These are phyloP conservation scores for Scrobipalpa costella DNA, from an alignment of 2,888 invertebrate genomes.

Conservation along the genomic window DNA sequence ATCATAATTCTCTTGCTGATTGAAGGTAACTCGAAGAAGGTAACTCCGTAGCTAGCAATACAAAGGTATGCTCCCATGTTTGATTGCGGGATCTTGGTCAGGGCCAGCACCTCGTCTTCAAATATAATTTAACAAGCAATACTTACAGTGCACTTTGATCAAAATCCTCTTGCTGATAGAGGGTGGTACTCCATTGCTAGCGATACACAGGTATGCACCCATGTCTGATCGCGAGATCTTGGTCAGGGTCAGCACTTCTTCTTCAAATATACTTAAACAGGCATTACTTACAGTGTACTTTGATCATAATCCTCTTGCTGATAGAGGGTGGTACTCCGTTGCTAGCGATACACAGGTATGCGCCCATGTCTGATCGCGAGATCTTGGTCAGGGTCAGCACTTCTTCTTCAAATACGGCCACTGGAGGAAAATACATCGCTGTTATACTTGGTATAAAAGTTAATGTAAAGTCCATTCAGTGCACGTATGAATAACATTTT, in stretches of 20 bases:
- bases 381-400: slow-evolving; percentile 89
- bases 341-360: slow-evolving; percentile 93
- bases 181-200: slow-evolving; percentile 93
- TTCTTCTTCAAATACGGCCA: slow-evolving; percentile 87
- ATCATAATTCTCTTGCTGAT: slow-evolving; percentile 95
- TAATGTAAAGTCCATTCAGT: too few relatives aligned
- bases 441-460: too few relatives aligned
- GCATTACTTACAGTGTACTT: slow-evolving; percentile 94
- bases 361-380: slow-evolving; percentile 93
- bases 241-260: slow-evolving; percentile 71
- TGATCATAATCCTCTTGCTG: slow-evolving; percentile 93
- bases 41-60: slow-evolving; percentile 93
- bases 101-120: slow-evolving; percentile 53
- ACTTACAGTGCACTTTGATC: slow-evolving; percentile 95
- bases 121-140: too few relatives aligned
- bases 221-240: slow-evolving; percentile 92
- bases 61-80: too few relatives aligned
- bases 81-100: slow-evolving; percentile 90
- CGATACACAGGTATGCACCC: too few relatives aligned
- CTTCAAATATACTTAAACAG: slow-evolving; percentile 74
- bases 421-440: slow-evolving; percentile 55
- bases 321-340: slow-evolving; percentile 94
- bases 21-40: too few relatives aligned
- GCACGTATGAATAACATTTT: too few relatives aligned
- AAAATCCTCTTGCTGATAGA: slow-evolving; percentile 95